phyloP scores from a whole-genome alignment of 2,888 invertebrate genomes.

The Arctia plantaginis region DNA sequence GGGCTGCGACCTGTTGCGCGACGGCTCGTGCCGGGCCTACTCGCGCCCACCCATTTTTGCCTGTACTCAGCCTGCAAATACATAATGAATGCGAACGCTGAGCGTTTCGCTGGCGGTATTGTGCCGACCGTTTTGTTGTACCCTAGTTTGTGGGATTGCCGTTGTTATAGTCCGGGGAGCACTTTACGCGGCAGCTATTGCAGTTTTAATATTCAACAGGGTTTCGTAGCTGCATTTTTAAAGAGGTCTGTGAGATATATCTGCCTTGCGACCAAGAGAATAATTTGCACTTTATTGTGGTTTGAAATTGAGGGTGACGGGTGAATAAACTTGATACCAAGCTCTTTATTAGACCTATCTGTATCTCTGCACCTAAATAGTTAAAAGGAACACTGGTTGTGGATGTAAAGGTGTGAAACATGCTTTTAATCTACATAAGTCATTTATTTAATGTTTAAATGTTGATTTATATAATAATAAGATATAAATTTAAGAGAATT shows the following conservation, averaged over 20 bases:
- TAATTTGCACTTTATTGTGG: conserved; percentile 34
- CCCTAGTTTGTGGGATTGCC: conserved; percentile 62
- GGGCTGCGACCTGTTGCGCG: conserved; percentile 79
- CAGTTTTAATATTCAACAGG: conserved; percentile 63
- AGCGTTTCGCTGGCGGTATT: conserved; percentile 72
- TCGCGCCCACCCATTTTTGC: conserved; percentile 76
- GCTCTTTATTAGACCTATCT: background rate
- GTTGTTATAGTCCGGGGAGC: conserved; percentile 65
- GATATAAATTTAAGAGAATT: no score
- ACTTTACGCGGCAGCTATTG: conserved; percentile 59
- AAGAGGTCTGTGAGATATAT: conserved; percentile 43
- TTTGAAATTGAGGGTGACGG: conserved; percentile 25
- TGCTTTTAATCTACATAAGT: background rate
- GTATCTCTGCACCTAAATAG: background rate
- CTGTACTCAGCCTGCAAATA: conserved; percentile 74
- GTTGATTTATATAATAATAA: no score
- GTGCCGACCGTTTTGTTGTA: conserved; percentile 69
- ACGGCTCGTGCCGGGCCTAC: conserved; percentile 66
- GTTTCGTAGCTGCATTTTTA: conserved; percentile 53
- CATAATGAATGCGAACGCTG: conserved; percentile 82
- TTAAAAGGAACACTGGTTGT: background rate
- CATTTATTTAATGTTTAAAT: background rate
- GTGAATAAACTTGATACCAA: background rate
- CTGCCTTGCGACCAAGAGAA: conserved; percentile 19
- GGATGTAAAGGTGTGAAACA: background rate